Percentiles rank a stretch among this genome's conserved stretches.
phyloP scores from a whole-genome alignment of 2,113 vertebrate species.

The Pomatorhinus ruficollis region DNA sequence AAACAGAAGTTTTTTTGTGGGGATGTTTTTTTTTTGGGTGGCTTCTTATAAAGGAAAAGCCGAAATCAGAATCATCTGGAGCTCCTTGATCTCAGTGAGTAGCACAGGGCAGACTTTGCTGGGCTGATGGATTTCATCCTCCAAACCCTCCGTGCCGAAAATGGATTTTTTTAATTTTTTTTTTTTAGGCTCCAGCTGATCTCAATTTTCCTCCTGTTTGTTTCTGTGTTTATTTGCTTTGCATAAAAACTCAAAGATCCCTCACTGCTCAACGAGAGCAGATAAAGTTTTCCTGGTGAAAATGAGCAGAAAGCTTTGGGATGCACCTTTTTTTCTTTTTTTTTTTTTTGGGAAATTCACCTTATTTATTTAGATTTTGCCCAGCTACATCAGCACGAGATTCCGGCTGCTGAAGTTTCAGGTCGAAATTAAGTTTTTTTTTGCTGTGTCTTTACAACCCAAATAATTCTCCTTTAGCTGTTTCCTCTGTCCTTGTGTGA shows the following conservation, averaged over 20 bases:
- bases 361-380: too few species aligned
- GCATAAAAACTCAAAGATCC: not conserved
- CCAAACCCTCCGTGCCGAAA: not conserved
- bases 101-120: not conserved
- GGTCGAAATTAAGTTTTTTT: too few species aligned
- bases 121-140: not conserved
- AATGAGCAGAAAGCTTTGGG: not conserved
- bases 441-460: too few species aligned
- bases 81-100: slow-evolving; percentile 29
- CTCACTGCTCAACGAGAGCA: not conserved
- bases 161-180: not conserved
- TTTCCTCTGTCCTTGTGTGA: too few species aligned
- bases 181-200: not conserved
- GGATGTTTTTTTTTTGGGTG: not conserved
- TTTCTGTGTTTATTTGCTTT: not conserved
- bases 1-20: not conserved
- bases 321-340: too few species aligned
- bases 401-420: too few species aligned
- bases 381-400: too few species aligned
- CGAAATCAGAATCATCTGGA: slow-evolving; percentile 6
- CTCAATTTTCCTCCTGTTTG: not conserved
- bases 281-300: not conserved
- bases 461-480: too few species aligned
- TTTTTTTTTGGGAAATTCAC: too few species aligned
- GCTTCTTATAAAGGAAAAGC: not conserved